Evolutionary conservation across 2,113 vertebrate species (phyloP).

Genomic region (Ameiurus melas): DNA sequence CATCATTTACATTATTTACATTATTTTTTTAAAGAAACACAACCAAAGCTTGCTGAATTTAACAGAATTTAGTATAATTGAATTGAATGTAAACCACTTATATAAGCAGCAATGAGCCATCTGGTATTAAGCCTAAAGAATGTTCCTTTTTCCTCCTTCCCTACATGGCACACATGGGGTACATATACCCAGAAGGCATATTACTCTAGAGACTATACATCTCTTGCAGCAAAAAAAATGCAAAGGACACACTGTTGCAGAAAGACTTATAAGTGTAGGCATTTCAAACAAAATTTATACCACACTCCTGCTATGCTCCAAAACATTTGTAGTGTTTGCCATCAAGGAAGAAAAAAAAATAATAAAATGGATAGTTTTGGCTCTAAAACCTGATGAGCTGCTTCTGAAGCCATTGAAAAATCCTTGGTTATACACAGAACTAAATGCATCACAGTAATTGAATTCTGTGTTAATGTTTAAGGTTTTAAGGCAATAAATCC

Average conservation of each 20-base stretch:
- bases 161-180: conserved; percentile 3
- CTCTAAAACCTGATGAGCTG: not conserved
- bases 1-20: not conserved
- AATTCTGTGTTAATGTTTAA: not conserved
- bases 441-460: not conserved
- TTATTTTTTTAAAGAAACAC: not conserved
- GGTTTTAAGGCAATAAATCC: not conserved
- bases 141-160: not conserved
- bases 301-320: not conserved
- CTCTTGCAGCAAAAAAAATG: not conserved
- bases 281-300: not conserved
- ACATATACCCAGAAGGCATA: conserved; percentile 3
- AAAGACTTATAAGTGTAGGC: not conserved
- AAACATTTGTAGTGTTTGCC: not conserved
- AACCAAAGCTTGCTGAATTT: not conserved
- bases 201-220: not conserved
- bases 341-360: not conserved
- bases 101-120: conserved; percentile 10
- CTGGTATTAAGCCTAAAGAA: not conserved
- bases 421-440: not conserved
- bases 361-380: not conserved
- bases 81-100: not conserved
- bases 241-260: not conserved
- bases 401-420: not conserved
- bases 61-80: not conserved